Conservation (phyloP, 2,888 invertebrate genomes). For the Caenorhabditis sp. region DNA sequence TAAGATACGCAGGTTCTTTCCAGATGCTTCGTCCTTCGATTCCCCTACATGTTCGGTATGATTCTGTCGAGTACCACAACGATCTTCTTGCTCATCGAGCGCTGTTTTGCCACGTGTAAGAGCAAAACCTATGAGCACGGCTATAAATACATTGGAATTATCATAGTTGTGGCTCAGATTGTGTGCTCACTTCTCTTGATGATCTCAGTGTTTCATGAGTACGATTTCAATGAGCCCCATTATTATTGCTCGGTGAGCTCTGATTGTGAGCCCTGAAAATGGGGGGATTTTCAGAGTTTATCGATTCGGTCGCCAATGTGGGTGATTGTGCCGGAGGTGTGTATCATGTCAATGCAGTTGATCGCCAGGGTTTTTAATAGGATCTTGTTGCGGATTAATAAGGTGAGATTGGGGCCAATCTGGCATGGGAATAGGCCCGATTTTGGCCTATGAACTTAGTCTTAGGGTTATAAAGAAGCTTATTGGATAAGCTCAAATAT, state of each 20-base stretch:
- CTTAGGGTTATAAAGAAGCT: too few species aligned
- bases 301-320: constrained; percentile 22
- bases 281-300: constrained; percentile 18
- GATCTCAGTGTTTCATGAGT: constrained; percentile 32
- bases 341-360: constrained; percentile 26
- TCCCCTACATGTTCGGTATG: constrained; percentile 14
- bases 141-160: constrained; percentile 2
- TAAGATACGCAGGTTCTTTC: not conserved
- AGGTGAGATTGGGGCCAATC: too few species aligned
- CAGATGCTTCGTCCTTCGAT: constrained; percentile 17
- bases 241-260: constrained; percentile 38
- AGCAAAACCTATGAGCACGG: constrained; percentile 11
- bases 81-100: constrained; percentile 8
- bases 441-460: too few species aligned
- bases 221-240: constrained; percentile 31
- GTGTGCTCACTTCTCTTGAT: constrained; percentile 21
- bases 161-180: constrained; percentile 1
- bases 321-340: constrained; percentile 31
- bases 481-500: too few species aligned
- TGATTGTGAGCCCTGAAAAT: too few species aligned
- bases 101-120: constrained; percentile 3
- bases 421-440: too few species aligned
- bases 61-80: constrained; percentile 18
- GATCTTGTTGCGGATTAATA: constrained; percentile 18
- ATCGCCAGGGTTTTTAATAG: constrained; percentile 16